These are phyloP conservation scores for Montifringilla adamsi DNA, from an alignment of 2,113 vertebrate genomes.

Conservation along the genomic window DNA sequence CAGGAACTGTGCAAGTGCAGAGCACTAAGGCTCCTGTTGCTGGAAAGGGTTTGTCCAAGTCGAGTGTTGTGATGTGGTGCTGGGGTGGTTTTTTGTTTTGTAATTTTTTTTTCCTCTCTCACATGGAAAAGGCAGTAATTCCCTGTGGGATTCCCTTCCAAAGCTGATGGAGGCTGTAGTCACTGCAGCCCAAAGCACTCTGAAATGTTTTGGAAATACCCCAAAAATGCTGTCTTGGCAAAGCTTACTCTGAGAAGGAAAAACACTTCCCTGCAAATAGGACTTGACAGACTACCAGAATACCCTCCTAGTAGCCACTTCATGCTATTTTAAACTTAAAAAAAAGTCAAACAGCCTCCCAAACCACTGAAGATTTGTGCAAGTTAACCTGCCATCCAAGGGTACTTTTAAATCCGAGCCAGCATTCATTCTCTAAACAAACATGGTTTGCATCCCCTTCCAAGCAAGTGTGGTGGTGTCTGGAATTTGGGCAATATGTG, in stretches of 20 bases:
- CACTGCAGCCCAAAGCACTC: neutral
- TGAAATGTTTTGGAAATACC: neutral
- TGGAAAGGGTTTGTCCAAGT: fast-evolving
- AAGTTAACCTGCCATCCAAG: neutral
- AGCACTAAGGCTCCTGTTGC: neutral
- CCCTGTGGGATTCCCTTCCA: neutral
- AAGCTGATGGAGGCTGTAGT: too few relatives aligned
- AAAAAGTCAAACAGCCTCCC: fast-evolving
- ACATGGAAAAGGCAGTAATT: neutral
- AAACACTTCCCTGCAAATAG: neutral
- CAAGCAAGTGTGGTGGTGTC: fast-evolving
- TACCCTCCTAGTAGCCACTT: neutral
- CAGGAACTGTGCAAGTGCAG: fast-evolving
- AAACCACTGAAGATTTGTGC: neutral
- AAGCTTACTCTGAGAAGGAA: neutral
- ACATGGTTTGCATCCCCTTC: neutral
- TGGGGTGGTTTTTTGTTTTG: fast-evolving
- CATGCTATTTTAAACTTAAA: neutral
- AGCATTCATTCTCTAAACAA: neutral
- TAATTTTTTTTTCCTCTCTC: too few relatives aligned
- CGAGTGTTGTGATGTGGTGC: fast-evolving
- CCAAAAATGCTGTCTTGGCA: neutral
- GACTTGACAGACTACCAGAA: neutral
- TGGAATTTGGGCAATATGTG: fast-evolving
- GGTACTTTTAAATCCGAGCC: neutral